A percentile compares a stretch with the other conserved stretches of the same genome.
These are phyloP conservation scores for Exocentrus adspersus DNA, from an alignment of 2,888 invertebrate genomes.

Conservation along the genomic window DNA sequence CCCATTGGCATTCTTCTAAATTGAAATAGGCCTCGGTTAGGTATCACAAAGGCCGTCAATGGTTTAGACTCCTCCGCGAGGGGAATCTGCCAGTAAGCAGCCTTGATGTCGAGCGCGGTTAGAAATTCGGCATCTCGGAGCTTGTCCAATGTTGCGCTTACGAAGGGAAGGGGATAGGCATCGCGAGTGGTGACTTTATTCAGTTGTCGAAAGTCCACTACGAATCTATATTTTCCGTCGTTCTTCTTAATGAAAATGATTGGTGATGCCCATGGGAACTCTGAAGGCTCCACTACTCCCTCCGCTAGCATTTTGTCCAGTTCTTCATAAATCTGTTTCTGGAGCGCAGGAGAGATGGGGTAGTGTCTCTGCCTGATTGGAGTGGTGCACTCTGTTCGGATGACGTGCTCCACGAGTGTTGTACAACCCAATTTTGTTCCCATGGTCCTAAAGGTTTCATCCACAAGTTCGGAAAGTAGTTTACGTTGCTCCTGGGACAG, in stretches of 20 bases:
- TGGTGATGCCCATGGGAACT: slow-evolving; percentile 51
- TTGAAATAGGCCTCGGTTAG: slow-evolving; percentile 44
- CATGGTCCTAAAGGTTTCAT: slow-evolving; percentile 30
- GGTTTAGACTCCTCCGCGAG: slow-evolving; percentile 31
- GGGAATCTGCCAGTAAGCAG: slow-evolving; percentile 31
- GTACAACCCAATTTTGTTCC: slow-evolving; percentile 28
- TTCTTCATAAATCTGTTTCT: slow-evolving; percentile 36
- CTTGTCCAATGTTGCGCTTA: slow-evolving; percentile 26
- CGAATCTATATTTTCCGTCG: slow-evolving; percentile 45
- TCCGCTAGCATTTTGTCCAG: slow-evolving; percentile 45
- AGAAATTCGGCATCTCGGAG: slow-evolving; percentile 28
- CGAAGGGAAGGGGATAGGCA: slow-evolving; percentile 25
- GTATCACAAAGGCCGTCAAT: slow-evolving; percentile 50
- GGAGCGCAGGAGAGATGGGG: slow-evolving; percentile 33
- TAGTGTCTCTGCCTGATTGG: slow-evolving; percentile 40
- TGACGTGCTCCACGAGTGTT: slow-evolving; percentile 28
- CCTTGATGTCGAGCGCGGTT: slow-evolving; percentile 34
- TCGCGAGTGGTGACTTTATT: slow-evolving; percentile 42
- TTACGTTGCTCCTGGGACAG: slow-evolving; percentile 7
- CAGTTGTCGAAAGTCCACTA: slow-evolving; percentile 42
- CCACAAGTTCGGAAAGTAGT: not conserved
- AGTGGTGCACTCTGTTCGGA: slow-evolving; percentile 20
- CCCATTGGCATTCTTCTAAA: slow-evolving; percentile 49
- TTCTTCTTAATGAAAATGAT: slow-evolving; percentile 52
- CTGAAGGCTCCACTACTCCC: slow-evolving; percentile 43